These are phyloP conservation scores for Podotricha telesiphe DNA, from an alignment of 2,888 invertebrate genomes.

Conservation along the genomic window DNA sequence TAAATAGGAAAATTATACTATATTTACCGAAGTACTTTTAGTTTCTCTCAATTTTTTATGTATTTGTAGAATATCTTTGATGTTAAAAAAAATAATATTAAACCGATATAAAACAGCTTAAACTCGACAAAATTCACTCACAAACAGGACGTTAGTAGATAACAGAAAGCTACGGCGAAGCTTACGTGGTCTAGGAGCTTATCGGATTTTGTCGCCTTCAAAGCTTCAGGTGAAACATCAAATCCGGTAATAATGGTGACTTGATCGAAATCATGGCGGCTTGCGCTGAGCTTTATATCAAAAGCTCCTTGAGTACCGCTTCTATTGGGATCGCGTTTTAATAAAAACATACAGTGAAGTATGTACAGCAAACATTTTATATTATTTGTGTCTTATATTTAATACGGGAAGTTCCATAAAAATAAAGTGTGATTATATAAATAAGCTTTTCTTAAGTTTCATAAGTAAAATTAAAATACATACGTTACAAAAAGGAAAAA, in stretches of 20 bases:
- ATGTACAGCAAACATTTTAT: not conserved
- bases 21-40: too few species aligned
- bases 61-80: too few species aligned
- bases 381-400: not conserved
- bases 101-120: not conserved
- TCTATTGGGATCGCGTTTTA: conserved; percentile 3
- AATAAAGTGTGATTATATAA: too few species aligned
- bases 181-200: conserved; percentile 10
- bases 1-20: too few species aligned
- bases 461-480: too few species aligned
- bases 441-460: too few species aligned
- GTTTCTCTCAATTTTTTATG: too few species aligned
- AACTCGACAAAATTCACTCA: not conserved
- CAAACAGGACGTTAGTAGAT: conserved; percentile 1
- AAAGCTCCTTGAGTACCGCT: not conserved
- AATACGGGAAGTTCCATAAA: too few species aligned
- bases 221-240: conserved; percentile 6
- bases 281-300: not conserved
- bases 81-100: too few species aligned
- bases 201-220: conserved; percentile 11
- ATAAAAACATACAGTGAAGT: not conserved
- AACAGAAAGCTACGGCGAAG: conserved; percentile 1
- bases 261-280: conserved; percentile 5
- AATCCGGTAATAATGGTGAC: not conserved
- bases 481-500: too few species aligned